Evolutionary conservation across 2,888 invertebrate species (phyloP), one percentile per base, ranked within the genome.

Genomic region (Nezara viridula): DNA sequence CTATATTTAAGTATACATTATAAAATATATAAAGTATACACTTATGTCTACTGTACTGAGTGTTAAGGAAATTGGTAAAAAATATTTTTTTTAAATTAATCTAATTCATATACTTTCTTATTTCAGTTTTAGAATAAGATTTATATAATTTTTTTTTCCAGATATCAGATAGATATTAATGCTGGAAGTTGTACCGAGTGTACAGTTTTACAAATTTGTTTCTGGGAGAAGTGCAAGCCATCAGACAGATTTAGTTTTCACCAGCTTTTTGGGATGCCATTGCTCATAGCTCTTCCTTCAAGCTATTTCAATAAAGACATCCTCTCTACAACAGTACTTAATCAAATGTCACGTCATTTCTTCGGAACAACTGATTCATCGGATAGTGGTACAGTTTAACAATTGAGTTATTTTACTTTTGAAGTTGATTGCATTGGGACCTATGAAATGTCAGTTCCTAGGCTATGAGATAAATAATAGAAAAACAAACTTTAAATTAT

Each of bases 261-360:
- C 16, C 90, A 89, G 55, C 44, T 91, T 0, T 91, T 91, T 73
- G 90, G 91, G 6, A 90, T 90, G 24, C 91, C 91, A 21, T 90
- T 90, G 21, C 85, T 91, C 14, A 21, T 90, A 2, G 52, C 86
- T 27, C 86, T 91, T 12, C 89, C 90, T 14, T 89, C 52, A 40
- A 37, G 66, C 7, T 24, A 73, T 21, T 44, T 90, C n/a, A 89
- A 40, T 32, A 81, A 85, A 40, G 87, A 85, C 44, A 77, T 89
- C 49, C 49, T 89, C 24, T 86, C 88, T 10, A 86, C 66, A 44
- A 27, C 88, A 60, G 81, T 91, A 86, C n/a, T 90, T 87, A 44
- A 91, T n/a, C 91, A 90, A 89, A 91, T 88, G 86, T 89, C 44
- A 89, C 90, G 90, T 24, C 89, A 90, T 85, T 90, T 91, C 44